A percentile compares a stretch with the other conserved stretches of the same genome.
Evolutionary conservation across 2,888 invertebrate species (phyloP).

Genomic region (Cremastobaeus sp.): DNA sequence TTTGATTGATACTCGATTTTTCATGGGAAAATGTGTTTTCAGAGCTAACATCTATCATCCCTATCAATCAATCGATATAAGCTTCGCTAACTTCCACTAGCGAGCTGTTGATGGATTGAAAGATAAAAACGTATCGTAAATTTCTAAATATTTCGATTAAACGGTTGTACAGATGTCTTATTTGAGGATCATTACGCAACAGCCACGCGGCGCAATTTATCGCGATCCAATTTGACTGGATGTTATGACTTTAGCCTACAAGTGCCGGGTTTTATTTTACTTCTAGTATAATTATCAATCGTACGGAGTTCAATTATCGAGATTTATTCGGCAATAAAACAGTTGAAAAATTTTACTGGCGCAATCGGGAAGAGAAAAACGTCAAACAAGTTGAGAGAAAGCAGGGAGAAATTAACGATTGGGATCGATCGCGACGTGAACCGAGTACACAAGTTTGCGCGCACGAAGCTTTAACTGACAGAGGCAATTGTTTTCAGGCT

Average conservation of each 20-base stretch:
- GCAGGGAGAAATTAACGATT: slow-evolving; percentile 49
- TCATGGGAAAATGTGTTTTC: slow-evolving; percentile 37
- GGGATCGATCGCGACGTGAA: slow-evolving; percentile 49
- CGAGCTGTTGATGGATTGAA: slow-evolving; percentile 27
- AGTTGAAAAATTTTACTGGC: slow-evolving; percentile 10
- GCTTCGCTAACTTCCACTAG: slow-evolving; percentile 21
- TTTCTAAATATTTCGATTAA: slow-evolving; percentile 22
- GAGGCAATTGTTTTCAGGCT: slow-evolving; percentile 47
- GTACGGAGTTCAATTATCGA: background rate
- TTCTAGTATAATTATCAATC: background rate
- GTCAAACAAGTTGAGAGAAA: slow-evolving; percentile 35
- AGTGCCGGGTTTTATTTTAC: background rate
- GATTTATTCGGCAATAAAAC: slow-evolving; percentile 17
- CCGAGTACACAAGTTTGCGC: slow-evolving; percentile 29
- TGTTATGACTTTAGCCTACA: no score
- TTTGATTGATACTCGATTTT: slow-evolving; percentile 27
- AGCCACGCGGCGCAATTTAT: no score
- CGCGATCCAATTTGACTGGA: no score
- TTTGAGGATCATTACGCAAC: slow-evolving; percentile 12
- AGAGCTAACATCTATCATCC: slow-evolving; percentile 34
- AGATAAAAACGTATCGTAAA: slow-evolving; percentile 31
- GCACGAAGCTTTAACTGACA: slow-evolving; percentile 43
- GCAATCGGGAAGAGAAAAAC: slow-evolving; percentile 17
- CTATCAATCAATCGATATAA: slow-evolving; percentile 38
- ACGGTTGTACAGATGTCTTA: slow-evolving; percentile 18